A percentile compares a stretch with the other conserved stretches of the same genome.
Conservation (phyloP, 2,113 vertebrate genomes). For the Zeus faber region DNA sequence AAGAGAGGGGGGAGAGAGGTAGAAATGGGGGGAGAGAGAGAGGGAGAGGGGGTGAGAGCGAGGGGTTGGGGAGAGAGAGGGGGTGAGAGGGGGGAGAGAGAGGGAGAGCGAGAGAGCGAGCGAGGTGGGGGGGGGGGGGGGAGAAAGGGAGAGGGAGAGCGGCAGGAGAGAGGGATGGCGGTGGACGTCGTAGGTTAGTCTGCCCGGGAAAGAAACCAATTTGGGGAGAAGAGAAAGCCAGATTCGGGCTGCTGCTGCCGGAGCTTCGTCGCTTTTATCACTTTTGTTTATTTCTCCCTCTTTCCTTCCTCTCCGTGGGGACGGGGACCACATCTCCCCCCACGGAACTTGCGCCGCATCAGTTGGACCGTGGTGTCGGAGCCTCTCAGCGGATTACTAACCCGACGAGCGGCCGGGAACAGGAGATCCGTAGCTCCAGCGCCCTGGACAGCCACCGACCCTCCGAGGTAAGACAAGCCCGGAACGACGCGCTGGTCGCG, state of each 20-base stretch:
- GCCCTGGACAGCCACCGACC: constrained; percentile 21
- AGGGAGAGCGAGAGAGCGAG: too few species aligned
- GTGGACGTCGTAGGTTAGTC: too few species aligned
- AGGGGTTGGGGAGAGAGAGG: too few species aligned
- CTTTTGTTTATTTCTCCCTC: not conserved
- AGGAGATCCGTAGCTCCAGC: not conserved
- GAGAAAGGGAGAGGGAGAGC: too few species aligned
- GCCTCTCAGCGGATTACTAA: constrained; percentile 64
- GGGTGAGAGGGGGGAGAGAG: too few species aligned
- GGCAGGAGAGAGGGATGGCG: too few species aligned
- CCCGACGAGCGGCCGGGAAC: constrained; percentile 36
- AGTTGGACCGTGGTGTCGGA: constrained; percentile 43
- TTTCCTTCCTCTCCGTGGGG: not conserved
- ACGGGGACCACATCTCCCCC: constrained; percentile 44
- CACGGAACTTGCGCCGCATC: constrained; percentile 45
- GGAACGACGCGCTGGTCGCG: too few species aligned
- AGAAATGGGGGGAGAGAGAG: too few species aligned
- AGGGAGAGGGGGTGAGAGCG: not conserved
- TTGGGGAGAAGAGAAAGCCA: constrained; percentile 50
- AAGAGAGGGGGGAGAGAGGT: not conserved
- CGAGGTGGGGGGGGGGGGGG: too few species aligned
- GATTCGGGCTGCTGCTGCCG: too few species aligned
- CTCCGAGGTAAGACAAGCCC: constrained; percentile 40
- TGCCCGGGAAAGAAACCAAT: too few species aligned
- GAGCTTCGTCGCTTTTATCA: constrained; percentile 5